Conservation (phyloP, 2,113 vertebrate species). For the Bostrychus sinensis region DNA sequence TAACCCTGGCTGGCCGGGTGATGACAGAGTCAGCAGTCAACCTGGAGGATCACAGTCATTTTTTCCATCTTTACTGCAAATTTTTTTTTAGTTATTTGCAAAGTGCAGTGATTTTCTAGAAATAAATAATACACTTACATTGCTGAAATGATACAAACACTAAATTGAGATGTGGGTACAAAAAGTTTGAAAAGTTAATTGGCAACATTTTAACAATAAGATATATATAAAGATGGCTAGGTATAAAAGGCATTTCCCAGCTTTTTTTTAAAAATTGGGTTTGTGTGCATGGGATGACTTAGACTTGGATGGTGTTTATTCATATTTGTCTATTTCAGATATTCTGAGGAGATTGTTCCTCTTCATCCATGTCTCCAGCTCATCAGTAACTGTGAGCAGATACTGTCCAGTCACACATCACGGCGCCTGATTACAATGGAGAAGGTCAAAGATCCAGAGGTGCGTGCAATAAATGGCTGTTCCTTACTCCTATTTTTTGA, state of each 20-base stretch:
- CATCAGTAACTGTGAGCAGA: slow-evolving; percentile 96
- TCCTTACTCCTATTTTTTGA: not conserved
- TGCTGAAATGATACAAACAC: not conserved
- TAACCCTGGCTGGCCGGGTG: slow-evolving; percentile 43
- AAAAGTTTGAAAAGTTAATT: not conserved
- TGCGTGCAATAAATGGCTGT: slow-evolving; percentile 51
- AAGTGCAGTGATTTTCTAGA: slow-evolving; percentile 12
- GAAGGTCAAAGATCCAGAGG: slow-evolving; percentile 94
- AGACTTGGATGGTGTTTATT: too few relatives aligned
- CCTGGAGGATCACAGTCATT: slow-evolving; percentile 48
- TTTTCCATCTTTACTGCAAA: slow-evolving; percentile 56
- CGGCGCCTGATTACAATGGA: slow-evolving; percentile 96
- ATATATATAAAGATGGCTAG: not conserved
- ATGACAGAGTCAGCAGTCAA: slow-evolving; percentile 54
- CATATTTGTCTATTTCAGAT: slow-evolving; percentile 77
- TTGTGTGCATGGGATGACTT: not conserved
- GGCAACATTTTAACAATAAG: not conserved
- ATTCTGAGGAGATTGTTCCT: slow-evolving; percentile 90
- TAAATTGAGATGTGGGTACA: too few relatives aligned
- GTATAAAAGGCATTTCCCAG: not conserved
- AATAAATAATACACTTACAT: slow-evolving; percentile 9
- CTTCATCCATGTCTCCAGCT: slow-evolving; percentile 90
- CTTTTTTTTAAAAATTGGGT: not conserved
- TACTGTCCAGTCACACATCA: slow-evolving; percentile 93
- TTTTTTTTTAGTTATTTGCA: not conserved